Evolutionary conservation across 2,113 vertebrate genomes (phyloP), one percentile per base, ranked within the genome.

Genomic region (Antechinus stuartii): DNA sequence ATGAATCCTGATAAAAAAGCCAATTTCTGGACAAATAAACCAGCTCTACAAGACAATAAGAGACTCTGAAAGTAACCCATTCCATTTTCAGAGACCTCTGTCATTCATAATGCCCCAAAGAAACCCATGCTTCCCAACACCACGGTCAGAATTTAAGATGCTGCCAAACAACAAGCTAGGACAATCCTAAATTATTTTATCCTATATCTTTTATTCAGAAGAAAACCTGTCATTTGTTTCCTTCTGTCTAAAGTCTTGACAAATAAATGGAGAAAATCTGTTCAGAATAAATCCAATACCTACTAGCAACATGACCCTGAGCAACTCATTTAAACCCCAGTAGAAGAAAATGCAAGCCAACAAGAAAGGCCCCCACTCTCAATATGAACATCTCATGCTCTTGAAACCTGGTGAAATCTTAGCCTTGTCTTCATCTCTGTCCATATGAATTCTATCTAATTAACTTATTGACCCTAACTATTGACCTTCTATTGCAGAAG

Each of bases 261-360:
- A 94, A 26, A 24, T 30, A 93, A 91, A 92, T 96, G 92, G 56
- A 94, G 91, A 92, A 94, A 93, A 93, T 93, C 30, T 95, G 93
- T 90, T 92, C 95, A 94, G 25, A 27, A 96, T 76, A 76, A 76
- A n/a, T 76, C 35, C 7, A 5, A 76, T 6, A 5, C 68, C 16
- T n/a, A 35, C 57, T 68, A 30, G 57, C 30, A 68, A 30, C 3
- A 16, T 68, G 57, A 68, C 57, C 57, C 57, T 68, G 57, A 68
- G 57, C 57, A 68, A 68, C 3, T 68, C 30, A 14, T 30, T 68
- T 19, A 68, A 68, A 68, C 6, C 16, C 68, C 68, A 76, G 16
- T n/a, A 14, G 30, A 76, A 76, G 5, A 22, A 76, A 76, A n/a
- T 42, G 14, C 30, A 42, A n/a, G 12, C 12, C 35, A n/a, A 22